Conservation (phyloP, 2,888 invertebrate genomes). For the Lithodes maja region DNA sequence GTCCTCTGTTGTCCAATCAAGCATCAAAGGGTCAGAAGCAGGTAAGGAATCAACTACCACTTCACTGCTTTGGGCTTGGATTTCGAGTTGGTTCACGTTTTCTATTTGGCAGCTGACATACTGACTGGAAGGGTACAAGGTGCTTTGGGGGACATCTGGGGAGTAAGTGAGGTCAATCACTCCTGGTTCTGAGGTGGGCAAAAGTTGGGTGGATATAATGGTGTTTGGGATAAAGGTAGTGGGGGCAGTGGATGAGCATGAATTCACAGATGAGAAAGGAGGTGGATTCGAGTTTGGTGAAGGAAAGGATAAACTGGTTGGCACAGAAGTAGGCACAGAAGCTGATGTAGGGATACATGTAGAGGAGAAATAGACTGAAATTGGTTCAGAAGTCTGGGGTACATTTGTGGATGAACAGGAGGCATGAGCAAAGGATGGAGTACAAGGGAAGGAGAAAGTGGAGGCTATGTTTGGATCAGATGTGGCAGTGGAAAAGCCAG, state of each 20-base stretch:
- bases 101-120: background rate
- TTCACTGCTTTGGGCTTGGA: background rate
- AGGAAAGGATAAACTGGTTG: background rate
- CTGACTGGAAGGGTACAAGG: background rate
- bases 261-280: background rate
- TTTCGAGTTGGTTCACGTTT: background rate
- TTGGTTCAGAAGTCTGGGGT: background rate
- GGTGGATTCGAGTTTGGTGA: background rate
- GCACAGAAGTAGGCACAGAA: background rate
- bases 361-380: background rate
- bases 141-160: background rate
- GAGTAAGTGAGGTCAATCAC: background rate
- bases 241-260: background rate
- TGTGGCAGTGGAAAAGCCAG: background rate
- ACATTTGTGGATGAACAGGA: too few relatives aligned
- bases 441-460: too few relatives aligned
- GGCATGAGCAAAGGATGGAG: too few relatives aligned
- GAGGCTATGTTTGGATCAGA: background rate
- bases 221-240: background rate
- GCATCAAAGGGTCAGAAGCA: background rate
- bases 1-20: background rate
- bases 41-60: background rate
- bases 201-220: background rate
- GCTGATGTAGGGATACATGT: background rate
- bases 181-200: background rate